Evolutionary conservation across 2,888 invertebrate genomes (phyloP), one percentile per base, ranked within the genome.

Genomic region (Andrena hattorfiana): DNA sequence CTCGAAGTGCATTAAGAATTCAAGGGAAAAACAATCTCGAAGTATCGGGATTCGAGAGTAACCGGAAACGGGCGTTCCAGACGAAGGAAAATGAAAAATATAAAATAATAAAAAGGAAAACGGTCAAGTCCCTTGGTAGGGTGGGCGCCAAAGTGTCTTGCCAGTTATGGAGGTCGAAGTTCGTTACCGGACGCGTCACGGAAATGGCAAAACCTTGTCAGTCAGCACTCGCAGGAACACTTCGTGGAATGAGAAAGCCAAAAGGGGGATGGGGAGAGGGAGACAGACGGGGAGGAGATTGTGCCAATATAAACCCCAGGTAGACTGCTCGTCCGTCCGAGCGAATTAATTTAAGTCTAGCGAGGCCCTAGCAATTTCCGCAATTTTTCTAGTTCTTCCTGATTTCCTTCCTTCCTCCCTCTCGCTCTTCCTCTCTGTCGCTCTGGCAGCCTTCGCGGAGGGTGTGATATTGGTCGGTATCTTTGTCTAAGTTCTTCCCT

Each of bases 301-400:
- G 81, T 76, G 71, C 80, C 83, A 83, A 87, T 84, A 87, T 87
- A 84, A 84, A 87, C 79, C 87, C 77, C 77, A 84, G 85, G 80
- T 85, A 81, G 78, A 85, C 79, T 81, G 77, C 83, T 83, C 81
- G 81, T 82, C 80, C 87, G 89, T 89, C 90, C 88, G 82, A 87
- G 89, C 86, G 90, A 91, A 91, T 91, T 91, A 90, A 91, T 91
- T 91, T 91, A 91, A 90, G 89, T 89, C 90, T 87, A 86, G 87
- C 83, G 81, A 83, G 85, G 87, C 85, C 87, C 86, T 75, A 81
- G 89, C 88, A 90, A 91, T 90, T 90, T 91, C 90, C 89, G 87
- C 90, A 88, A 90, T 90, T 89, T 91, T 91, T 90, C 89, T 87
- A 89, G 76, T 84, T 88, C 81, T 69, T 70, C 66, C 63, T 83